Evolutionary conservation across 2,113 vertebrate genomes (phyloP).

Genomic region (Takifugu bimaculatus): DNA sequence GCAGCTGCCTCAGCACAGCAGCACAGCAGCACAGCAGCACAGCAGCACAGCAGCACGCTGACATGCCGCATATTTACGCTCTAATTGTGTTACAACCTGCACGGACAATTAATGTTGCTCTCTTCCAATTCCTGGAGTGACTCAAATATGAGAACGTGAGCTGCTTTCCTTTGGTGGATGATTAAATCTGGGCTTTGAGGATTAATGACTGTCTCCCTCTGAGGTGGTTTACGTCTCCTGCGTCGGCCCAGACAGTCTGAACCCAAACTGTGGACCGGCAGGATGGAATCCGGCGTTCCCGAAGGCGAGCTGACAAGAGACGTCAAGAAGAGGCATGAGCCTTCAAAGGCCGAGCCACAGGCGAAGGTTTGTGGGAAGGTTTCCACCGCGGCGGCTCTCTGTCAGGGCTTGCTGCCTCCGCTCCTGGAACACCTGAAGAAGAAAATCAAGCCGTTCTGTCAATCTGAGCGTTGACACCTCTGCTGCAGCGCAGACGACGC

Average conservation of each 20-base stretch:
- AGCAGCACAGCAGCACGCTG: neutral
- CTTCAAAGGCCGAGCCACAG: constrained; percentile 74
- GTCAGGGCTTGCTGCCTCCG: constrained; percentile 74
- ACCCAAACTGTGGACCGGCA: constrained; percentile 48
- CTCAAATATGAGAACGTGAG: constrained; percentile 57
- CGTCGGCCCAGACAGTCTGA: constrained; percentile 52
- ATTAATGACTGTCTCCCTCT: constrained; percentile 53
- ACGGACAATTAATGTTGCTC: constrained; percentile 71
- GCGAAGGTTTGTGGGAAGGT: constrained; percentile 65
- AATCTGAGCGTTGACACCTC: constrained; percentile 26
- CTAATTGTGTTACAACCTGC: constrained; percentile 66
- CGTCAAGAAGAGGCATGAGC: constrained; percentile 75
- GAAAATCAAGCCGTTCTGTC: constrained; percentile 37
- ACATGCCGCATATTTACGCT: constrained; percentile 65
- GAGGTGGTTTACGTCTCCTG: constrained; percentile 28
- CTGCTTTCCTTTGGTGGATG: neutral
- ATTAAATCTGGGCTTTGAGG: constrained; percentile 16
- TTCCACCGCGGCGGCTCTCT: constrained; percentile 69
- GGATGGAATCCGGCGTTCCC: constrained; percentile 64
- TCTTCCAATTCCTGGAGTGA: constrained; percentile 63
- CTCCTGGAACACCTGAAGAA: constrained; percentile 44
- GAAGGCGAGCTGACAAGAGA: constrained; percentile 70
- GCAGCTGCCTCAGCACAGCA: constrained; percentile 68
- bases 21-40: constrained; percentile 12
- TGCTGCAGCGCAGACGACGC: constrained; percentile 8